These are phyloP conservation scores for Metaphire vulgaris DNA, from an alignment of 1,140 invertebrate genomes.

Conservation along the genomic window DNA sequence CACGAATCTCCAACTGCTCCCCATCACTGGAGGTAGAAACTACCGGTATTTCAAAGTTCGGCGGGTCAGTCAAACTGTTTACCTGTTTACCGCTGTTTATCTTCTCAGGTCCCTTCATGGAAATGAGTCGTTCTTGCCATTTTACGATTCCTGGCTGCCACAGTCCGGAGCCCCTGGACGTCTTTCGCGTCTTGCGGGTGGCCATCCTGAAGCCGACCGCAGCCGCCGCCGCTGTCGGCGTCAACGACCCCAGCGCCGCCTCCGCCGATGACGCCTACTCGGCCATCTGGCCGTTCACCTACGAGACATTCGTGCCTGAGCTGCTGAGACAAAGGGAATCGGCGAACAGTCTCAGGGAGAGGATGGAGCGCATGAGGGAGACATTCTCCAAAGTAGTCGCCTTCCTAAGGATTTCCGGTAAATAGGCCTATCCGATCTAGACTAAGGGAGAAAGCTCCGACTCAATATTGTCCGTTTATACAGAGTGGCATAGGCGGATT, in stretches of 20 bases:
- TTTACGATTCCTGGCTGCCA: conserved; percentile 25
- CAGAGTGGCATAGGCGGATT: too few species aligned
- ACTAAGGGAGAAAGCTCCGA: too few species aligned
- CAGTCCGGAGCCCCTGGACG: conserved; percentile 14
- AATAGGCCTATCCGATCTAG: neutral
- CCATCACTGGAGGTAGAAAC: too few species aligned
- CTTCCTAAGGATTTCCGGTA: conserved; percentile 26
- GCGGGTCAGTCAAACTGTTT: too few species aligned
- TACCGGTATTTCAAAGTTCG: too few species aligned
- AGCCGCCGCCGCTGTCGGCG: neutral
- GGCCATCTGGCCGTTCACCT: conserved; percentile 16
- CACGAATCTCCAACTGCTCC: too few species aligned
- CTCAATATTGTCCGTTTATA: too few species aligned
- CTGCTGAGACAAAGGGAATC: neutral
- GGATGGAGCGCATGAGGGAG: conserved; percentile 24
- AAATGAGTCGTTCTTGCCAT: conserved; percentile 2
- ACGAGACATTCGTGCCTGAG: conserved; percentile 26
- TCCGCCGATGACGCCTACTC: neutral
- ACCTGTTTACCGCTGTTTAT: too few species aligned
- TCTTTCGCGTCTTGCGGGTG: conserved; percentile 26
- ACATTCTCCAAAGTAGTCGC: conserved; percentile 13
- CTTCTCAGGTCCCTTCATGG: neutral
- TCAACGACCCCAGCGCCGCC: neutral
- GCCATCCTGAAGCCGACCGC: neutral
- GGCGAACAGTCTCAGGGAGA: neutral